A percentile compares a stretch with the other conserved stretches of the same genome.
These are phyloP conservation scores for Setipinna tenuifilis DNA, from an alignment of 2,797 vertebrate genomes.

Conservation along the genomic window DNA sequence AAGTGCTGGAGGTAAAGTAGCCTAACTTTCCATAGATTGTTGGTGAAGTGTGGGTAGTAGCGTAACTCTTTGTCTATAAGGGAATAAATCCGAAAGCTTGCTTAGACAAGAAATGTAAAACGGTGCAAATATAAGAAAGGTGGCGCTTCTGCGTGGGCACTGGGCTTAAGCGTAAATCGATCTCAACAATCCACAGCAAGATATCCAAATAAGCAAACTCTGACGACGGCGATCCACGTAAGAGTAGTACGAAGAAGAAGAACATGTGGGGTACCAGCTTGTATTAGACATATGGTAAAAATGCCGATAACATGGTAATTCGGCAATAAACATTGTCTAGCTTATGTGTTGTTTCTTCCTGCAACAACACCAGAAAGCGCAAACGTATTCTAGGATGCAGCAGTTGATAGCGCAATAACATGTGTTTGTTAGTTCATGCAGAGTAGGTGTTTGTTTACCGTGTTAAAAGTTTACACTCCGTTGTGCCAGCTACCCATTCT, in stretches of 20 bases:
- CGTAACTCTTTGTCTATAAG: neutral
- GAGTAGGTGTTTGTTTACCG: conserved; percentile 74
- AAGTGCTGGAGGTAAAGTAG: neutral
- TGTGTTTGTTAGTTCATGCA: conserved; percentile 74
- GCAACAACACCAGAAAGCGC: neutral
- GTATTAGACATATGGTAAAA: conserved; percentile 31
- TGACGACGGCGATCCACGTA: neutral
- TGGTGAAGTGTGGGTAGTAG: neutral
- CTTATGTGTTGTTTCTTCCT: neutral
- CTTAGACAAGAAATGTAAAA: neutral
- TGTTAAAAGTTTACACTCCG: conserved; percentile 65
- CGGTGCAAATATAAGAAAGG: neutral
- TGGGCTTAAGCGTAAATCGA: neutral
- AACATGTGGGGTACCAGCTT: conserved; percentile 12
- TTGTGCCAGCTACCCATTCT: conserved; percentile 69
- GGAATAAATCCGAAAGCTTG: neutral
- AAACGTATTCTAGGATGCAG: conserved; percentile 17
- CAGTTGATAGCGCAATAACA: conserved; percentile 36
- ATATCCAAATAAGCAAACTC: neutral
- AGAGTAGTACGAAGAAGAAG: neutral
- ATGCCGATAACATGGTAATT: conserved; percentile 32
- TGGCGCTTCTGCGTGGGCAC: neutral
- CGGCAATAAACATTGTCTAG: neutral
- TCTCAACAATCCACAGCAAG: neutral
- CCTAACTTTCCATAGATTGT: neutral